Evolutionary conservation across 2,888 invertebrate species (phyloP).

Genomic region (Pterobdella sp.): DNA sequence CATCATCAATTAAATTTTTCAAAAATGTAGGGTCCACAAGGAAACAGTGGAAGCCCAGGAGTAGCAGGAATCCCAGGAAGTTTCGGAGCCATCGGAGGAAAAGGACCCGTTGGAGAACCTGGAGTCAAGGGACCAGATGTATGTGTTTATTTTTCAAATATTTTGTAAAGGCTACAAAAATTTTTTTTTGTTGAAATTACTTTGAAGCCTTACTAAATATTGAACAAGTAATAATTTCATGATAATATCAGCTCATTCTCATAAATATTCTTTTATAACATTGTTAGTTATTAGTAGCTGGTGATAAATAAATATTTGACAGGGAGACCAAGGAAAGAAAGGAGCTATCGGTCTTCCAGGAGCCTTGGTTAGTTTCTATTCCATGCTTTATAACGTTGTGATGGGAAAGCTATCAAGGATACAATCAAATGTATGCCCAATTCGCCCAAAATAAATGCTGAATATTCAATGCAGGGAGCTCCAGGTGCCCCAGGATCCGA

Average conservation of each 20-base stretch:
- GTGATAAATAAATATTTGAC: neutral
- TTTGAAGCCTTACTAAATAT: neutral
- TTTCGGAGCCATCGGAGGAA: constrained; percentile 22
- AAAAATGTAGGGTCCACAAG: constrained; percentile 11
- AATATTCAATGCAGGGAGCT: neutral
- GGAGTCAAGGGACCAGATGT: constrained; percentile 28
- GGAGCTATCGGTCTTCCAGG: constrained; percentile 23
- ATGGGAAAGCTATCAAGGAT: too few species aligned
- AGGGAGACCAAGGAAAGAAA: constrained; percentile 27
- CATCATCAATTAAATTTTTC: too few species aligned
- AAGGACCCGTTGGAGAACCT: constrained; percentile 20
- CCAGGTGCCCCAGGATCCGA: constrained; percentile 15
- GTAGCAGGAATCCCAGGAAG: constrained; percentile 17
- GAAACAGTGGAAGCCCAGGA: constrained; percentile 20
- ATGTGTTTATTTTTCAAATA: constrained; percentile 1
- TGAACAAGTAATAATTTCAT: neutral
- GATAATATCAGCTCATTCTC: too few species aligned
- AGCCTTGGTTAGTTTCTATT: constrained; percentile 3
- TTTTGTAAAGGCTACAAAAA: too few species aligned
- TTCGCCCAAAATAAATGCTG: neutral
- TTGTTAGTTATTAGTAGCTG: too few species aligned
- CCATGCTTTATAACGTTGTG: neutral
- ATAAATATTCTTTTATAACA: too few species aligned
- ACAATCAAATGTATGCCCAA: too few species aligned
- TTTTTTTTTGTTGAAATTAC: neutral